Evolutionary conservation across 2,888 invertebrate genomes (phyloP).

Genomic region (Pherbina coryleti): DNA sequence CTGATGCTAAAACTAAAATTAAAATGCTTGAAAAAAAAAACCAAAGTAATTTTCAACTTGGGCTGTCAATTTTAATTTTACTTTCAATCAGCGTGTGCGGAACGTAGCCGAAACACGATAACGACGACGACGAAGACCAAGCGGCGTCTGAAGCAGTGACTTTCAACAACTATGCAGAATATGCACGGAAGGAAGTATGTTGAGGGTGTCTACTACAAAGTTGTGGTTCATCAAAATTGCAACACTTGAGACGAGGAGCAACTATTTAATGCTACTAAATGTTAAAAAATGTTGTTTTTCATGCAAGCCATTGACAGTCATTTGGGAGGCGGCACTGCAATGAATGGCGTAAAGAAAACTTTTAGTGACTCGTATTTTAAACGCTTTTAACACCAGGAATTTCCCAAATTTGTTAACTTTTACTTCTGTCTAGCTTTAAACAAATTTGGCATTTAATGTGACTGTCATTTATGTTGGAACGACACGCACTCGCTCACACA

Average conservation of each 20-base stretch:
- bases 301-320: no score
- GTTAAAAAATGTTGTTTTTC: not conserved
- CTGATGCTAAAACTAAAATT: not conserved
- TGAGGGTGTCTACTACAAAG: not conserved
- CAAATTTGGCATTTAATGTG: not conserved
- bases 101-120: not conserved
- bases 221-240: constrained; percentile 1
- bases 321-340: not conserved
- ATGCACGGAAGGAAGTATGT: no score
- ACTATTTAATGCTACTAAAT: not conserved
- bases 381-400: not conserved
- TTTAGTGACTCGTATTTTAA: constrained; percentile 10
- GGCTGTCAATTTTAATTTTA: constrained; percentile 12
- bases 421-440: not conserved
- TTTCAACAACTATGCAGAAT: not conserved
- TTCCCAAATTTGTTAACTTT: not conserved
- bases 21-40: no score
- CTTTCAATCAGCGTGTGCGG: not conserved
- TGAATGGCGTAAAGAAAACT: not conserved
- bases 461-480: not conserved
- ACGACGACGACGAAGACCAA: not conserved
- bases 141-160: not conserved
- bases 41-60: constrained; percentile 4
- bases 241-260: not conserved
- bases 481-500: not conserved